Conservation (phyloP, 2,797 vertebrate species). For the Enteromius viviparus region DNA sequence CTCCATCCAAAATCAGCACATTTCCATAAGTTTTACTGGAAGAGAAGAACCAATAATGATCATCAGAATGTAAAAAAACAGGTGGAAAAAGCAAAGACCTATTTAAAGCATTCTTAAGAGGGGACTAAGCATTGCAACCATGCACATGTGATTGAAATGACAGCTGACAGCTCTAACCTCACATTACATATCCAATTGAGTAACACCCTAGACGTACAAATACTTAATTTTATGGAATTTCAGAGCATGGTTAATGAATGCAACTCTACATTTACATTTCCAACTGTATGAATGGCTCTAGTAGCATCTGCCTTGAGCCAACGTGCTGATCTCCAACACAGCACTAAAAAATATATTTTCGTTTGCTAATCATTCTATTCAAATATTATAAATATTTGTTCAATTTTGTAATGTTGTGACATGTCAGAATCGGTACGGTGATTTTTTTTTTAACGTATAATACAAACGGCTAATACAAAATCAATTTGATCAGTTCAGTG, state of each 20-base stretch:
- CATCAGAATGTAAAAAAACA: background rate
- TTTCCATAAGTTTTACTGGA: conserved; percentile 96
- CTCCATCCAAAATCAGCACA: conserved; percentile 93
- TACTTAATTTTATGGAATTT: background rate
- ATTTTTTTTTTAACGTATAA: background rate
- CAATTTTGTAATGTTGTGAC: background rate
- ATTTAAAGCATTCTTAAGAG: background rate
- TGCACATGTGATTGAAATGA: background rate
- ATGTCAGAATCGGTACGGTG: too few relatives aligned
- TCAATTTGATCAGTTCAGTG: background rate
- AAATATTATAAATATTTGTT: too few relatives aligned
- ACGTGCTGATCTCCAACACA: background rate
- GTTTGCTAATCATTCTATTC: background rate
- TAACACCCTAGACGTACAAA: background rate
- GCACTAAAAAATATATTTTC: background rate
- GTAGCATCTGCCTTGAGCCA: background rate
- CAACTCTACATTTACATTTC: background rate
- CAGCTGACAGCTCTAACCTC: conserved; percentile 5
- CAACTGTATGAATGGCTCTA: background rate
- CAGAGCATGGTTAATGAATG: background rate
- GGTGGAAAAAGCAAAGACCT: background rate
- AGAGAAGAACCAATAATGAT: conserved; percentile 7
- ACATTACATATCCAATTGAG: background rate
- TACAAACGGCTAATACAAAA: background rate
- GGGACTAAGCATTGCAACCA: background rate